A percentile compares a stretch with the other conserved stretches of the same genome.
These are phyloP conservation scores for Gasterosteus aculeatus DNA, from an alignment of 2,113 vertebrate genomes.

Conservation along the genomic window DNA sequence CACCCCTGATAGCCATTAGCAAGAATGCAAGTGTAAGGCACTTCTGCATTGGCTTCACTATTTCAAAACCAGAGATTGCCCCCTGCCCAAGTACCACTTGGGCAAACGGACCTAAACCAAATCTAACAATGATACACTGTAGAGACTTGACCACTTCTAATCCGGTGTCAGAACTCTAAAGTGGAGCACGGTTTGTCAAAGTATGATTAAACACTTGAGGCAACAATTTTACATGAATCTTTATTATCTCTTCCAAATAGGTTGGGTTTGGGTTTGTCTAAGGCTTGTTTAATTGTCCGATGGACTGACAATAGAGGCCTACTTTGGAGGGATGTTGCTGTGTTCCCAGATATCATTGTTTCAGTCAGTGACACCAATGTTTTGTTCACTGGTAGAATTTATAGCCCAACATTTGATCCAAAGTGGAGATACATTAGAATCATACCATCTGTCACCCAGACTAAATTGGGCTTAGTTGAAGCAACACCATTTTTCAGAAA, in stretches of 20 bases:
- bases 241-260: neutral
- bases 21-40: slow-evolving; percentile 1
- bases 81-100: neutral
- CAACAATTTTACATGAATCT: neutral
- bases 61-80: neutral
- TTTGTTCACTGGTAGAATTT: neutral
- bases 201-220: neutral
- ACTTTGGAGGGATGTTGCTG: neutral
- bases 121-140: neutral
- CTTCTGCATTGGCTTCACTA: slow-evolving; percentile 1
- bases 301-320: neutral
- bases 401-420: too few relatives aligned
- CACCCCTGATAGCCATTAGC: neutral
- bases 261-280: neutral
- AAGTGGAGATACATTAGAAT: neutral
- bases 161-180: neutral
- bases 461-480: neutral
- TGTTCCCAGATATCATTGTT: neutral
- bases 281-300: neutral
- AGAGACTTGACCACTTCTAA: neutral
- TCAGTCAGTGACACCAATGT: neutral
- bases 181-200: neutral
- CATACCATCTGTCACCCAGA: neutral
- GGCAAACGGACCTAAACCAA: neutral
- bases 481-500: neutral